A percentile compares a stretch with the other conserved stretches of the same genome.
Evolutionary conservation across 2,113 vertebrate species (phyloP).

Genomic region (Zosterops lateralis): DNA sequence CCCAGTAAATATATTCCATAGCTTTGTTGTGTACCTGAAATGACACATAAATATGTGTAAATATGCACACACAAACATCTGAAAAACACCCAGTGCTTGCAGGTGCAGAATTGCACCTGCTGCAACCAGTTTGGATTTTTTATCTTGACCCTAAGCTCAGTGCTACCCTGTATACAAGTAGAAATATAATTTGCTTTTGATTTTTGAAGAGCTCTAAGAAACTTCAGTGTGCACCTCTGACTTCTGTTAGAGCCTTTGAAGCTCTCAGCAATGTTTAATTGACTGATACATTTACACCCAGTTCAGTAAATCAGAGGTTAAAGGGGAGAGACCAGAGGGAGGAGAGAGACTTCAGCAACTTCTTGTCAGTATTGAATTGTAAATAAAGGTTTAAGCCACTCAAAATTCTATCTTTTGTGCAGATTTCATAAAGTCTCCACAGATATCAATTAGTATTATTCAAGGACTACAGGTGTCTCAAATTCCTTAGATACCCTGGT

Average conservation of each 20-base stretch:
- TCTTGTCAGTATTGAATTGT: neutral
- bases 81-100: neutral
- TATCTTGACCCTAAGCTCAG: neutral
- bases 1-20: neutral
- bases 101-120: neutral
- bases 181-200: neutral
- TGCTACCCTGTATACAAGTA: neutral
- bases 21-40: neutral
- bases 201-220: neutral
- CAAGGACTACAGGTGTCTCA: conserved; percentile 12
- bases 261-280: neutral
- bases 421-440: conserved; percentile 36
- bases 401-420: conserved; percentile 44
- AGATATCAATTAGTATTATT: conserved; percentile 38
- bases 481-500: neutral
- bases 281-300: neutral
- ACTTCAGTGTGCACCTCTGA: neutral
- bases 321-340: neutral
- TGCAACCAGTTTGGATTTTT: neutral
- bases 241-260: neutral
- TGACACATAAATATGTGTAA: neutral
- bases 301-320: conserved; percentile 6
- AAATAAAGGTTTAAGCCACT: conserved; percentile 44
- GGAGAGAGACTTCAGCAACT: neutral
- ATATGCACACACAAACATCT: neutral